Base-by-base conservation (phyloP, 2,113 vertebrate species). In the Trogon melanurus region DNA sequence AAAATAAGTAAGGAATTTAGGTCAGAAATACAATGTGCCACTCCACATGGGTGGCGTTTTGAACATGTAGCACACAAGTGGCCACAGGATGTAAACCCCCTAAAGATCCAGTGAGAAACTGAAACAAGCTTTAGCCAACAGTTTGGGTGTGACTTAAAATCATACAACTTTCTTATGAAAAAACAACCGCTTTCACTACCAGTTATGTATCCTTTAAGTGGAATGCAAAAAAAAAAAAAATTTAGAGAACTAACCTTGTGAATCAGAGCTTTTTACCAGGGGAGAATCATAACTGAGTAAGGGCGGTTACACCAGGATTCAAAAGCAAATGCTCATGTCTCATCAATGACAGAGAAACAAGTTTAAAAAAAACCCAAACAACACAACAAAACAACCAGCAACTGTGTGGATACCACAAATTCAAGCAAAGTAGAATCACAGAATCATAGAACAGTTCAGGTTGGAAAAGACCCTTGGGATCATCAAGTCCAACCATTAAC, bases 1-100 rank as follows among this genome's bases (percentile, higher is more conserved):
- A 89, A 96, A 93, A 38, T 34, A 83, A 93, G 66, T 14, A 50
- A 86, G 44, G 29, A 94, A 71, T 71, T 79, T 74, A 84, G 30
- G 47, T 66, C 65, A 84, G 44, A 92, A 80, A 53, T n/a, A 45
- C 6, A 87, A 50, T 0, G 0, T 79, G 56, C 13, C 34, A 32
- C 73, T 94, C 69, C 3, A 0, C 60, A 70, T 27, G 25, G 67
- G 69, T 66, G 69, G 44, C n/a, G 70, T 54, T 78, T 30, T 83
- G 72, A 87, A 84, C 38, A 89, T 0, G 5, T 22, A 65, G n/a
- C 58, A 83, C 8, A 13, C 32, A 75, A 93, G 41, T 5, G 18
- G 26, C 32, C 38, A 64, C 2, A 2, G 64, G 41, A 73, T 48
- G 5, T 9, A 80, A 84, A 36, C 9, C 25, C 41, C 73, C 67